Base-by-base conservation (phyloP, 2,113 vertebrate species). In the Grantiella picta region DNA sequence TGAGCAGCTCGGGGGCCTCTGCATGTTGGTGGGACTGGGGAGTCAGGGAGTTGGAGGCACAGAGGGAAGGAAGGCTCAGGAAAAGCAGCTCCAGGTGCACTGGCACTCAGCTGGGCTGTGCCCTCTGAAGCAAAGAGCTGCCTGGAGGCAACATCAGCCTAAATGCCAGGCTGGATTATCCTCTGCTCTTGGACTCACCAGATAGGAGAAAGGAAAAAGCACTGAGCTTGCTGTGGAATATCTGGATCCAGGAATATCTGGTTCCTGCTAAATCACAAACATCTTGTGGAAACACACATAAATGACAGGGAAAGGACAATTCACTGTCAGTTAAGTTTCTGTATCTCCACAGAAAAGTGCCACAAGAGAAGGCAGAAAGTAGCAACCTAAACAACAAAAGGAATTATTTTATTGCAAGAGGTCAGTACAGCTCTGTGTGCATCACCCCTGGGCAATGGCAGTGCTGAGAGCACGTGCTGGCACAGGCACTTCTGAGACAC, bases 1-100 rank as follows among this genome's bases (percentile, higher is more conserved):
- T 10, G 69, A 49, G 80, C 52, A 69, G 61, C 77, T 70, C 38
- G 40, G 5, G 54, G 60, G n/a, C 65, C 65, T 33, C 5, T 11
- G 18, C 40, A 7, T 7, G 2, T 19, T 8, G 3, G 47, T 14
- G 40, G 49, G 24, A n/a, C 49, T 22, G 0, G 0, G 15, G 23
- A 60, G 15, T 49, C 40, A 20, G 33, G 36, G 44, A 36, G 15
- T 2, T 54, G 59, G 25, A 42, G 31, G 52, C 61, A 33, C 6
- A 0, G 45, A 54, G 35, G 10, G 17, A 15, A 78, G 10, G 17
- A 15, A 78, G 28, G 16, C 17, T 49, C 2, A 0, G 50, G 29
- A 61, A 69, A 77, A 65, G 27, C 64, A 78, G 82, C 64, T 87
- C 64, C 69, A 72, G 66, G 59, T 89, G 73, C 53, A 28, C 53